A percentile compares a stretch with the other conserved stretches of the same genome.
Evolutionary conservation across 2,888 invertebrate species (phyloP).

Genomic region (Drosophila koepferae): DNA sequence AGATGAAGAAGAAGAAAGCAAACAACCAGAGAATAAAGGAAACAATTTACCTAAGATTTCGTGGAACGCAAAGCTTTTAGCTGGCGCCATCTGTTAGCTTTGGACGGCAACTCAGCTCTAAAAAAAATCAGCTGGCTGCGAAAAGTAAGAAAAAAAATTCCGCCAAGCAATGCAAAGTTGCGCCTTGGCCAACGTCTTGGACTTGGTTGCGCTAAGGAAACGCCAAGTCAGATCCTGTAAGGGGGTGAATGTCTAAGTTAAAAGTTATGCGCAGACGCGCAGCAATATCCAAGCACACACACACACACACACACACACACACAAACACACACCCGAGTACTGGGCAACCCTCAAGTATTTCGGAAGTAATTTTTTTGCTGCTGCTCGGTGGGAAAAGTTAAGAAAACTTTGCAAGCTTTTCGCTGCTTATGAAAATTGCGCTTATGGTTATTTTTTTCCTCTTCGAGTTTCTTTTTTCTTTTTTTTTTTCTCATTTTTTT

Average conservation of each 20-base stretch:
- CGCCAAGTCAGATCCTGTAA: slow-evolving; percentile 27
- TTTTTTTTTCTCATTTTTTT: not conserved
- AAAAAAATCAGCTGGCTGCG: slow-evolving; percentile 26
- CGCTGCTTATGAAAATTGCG: slow-evolving; percentile 43
- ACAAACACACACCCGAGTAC: slow-evolving; percentile 2
- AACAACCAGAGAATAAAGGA: not conserved
- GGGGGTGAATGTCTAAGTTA: slow-evolving; percentile 66
- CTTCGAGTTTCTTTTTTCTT: not conserved
- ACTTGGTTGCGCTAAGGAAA: slow-evolving; percentile 46
- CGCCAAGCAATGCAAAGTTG: slow-evolving; percentile 58
- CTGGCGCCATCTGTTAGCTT: slow-evolving; percentile 65
- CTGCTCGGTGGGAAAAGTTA: slow-evolving; percentile 53
- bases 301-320: slow-evolving; percentile 13
- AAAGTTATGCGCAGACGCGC: slow-evolving; percentile 64
- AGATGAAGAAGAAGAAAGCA: not conserved
- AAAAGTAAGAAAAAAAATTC: slow-evolving; percentile 35
- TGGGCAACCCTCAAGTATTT: slow-evolving; percentile 54
- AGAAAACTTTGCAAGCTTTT: slow-evolving; percentile 73
- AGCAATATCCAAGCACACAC: slow-evolving; percentile 23
- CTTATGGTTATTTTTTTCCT: slow-evolving; percentile 5
- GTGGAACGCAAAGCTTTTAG: slow-evolving; percentile 50
- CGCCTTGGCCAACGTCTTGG: slow-evolving; percentile 61
- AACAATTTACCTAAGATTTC: slow-evolving; percentile 11
- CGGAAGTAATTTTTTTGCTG: slow-evolving; percentile 27
- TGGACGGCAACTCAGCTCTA: slow-evolving; percentile 23